phyloP scores from a whole-genome alignment of 64 coral and sea anemone species.

The Pocillopora damicornis region DNA sequence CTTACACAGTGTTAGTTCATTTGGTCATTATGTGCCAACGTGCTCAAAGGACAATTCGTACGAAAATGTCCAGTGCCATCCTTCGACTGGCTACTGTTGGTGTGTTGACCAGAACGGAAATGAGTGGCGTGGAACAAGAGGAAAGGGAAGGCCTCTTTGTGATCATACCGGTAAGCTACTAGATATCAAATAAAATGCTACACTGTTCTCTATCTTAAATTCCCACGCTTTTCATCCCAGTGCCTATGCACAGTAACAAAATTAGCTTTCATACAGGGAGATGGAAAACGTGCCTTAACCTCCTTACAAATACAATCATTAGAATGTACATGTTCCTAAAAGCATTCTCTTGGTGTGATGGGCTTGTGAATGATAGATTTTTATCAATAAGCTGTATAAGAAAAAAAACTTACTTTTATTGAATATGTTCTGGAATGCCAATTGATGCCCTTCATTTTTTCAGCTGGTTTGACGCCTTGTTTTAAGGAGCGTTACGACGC shows the following conservation, averaged over 20 bases:
- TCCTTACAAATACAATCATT: too few species aligned
- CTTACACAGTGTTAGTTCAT: not conserved
- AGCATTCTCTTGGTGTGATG: too few species aligned
- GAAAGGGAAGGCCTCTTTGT: slow-evolving; percentile 42
- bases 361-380: too few species aligned
- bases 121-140: slow-evolving; percentile 52
- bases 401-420: too few species aligned
- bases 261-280: not conserved
- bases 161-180: not conserved
- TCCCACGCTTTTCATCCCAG: too few species aligned
- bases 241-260: not conserved
- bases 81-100: slow-evolving; percentile 59
- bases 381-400: too few species aligned
- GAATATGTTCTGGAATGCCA: not conserved
- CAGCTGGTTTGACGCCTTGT: slow-evolving; percentile 31
- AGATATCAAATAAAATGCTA: not conserved
- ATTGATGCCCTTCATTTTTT: not conserved
- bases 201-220: too few species aligned
- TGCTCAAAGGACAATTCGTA: slow-evolving; percentile 32
- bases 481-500: slow-evolving; percentile 25
- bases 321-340: too few species aligned
- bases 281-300: not conserved
- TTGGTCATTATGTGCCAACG: slow-evolving; percentile 28
- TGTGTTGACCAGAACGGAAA: slow-evolving; percentile 58
- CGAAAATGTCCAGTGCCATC: slow-evolving; percentile 45